These are phyloP conservation scores for Clarias pachynema DNA, from an alignment of 2,797 vertebrate species.

Conservation along the genomic window DNA sequence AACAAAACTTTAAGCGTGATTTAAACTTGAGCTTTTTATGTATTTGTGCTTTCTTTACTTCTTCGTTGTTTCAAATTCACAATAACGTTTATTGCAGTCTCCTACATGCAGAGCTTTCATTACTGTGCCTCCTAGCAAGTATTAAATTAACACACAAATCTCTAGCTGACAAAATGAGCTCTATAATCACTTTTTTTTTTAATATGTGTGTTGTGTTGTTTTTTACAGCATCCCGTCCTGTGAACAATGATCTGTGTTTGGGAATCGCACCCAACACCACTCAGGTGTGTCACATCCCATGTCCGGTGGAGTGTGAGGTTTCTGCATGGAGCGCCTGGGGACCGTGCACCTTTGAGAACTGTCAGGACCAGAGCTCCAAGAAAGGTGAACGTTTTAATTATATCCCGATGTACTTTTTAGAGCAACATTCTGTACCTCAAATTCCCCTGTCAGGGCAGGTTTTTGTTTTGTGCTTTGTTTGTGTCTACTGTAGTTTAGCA, in stretches of 20 bases:
- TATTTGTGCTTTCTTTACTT: conserved; percentile 1
- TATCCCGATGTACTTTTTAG: not conserved
- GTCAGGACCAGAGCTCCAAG: conserved; percentile 88
- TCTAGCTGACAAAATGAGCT: not conserved
- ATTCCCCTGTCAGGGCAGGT: not conserved
- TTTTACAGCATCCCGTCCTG: conserved; percentile 82
- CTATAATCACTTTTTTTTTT: not conserved
- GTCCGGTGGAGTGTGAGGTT: conserved; percentile 90
- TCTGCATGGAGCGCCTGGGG: conserved; percentile 94
- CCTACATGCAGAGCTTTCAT: not conserved
- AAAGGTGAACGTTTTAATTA: conserved; percentile 77
- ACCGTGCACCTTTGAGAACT: conserved; percentile 92
- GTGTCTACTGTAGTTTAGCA: too few relatives aligned
- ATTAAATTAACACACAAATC: conserved; percentile 10
- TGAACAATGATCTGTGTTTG: conserved; percentile 82
- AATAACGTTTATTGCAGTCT: not conserved
- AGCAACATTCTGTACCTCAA: not conserved
- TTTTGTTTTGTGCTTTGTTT: too few relatives aligned
- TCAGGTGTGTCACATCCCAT: conserved; percentile 90
- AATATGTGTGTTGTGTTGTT: conserved; percentile 22
- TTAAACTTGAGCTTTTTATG: not conserved
- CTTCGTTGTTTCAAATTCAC: not conserved
- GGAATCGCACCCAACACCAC: conserved; percentile 83
- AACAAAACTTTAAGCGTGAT: not conserved
- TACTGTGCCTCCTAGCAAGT: not conserved